These are phyloP conservation scores for Acanthopagrus latus DNA, from an alignment of 2,797 vertebrate species.

Conservation along the genomic window DNA sequence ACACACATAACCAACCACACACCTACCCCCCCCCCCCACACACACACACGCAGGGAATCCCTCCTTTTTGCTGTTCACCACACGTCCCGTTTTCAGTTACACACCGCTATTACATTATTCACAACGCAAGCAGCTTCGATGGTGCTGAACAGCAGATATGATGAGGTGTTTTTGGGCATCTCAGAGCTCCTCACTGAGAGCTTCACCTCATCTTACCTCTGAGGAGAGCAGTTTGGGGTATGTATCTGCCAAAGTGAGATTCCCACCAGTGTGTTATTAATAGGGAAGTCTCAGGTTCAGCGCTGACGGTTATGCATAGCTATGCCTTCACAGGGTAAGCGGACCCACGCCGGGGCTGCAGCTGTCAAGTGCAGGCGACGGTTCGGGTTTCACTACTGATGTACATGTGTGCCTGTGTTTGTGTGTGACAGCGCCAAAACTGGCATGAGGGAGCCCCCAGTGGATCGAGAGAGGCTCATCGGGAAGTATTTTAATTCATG, in stretches of 20 bases:
- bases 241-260: conserved; percentile 42
- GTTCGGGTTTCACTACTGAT: conserved; percentile 71
- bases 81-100: conserved; percentile 50
- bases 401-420: conserved; percentile 29
- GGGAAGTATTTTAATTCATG: conserved; percentile 29
- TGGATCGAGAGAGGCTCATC: conserved; percentile 37
- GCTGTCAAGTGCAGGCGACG: conserved; percentile 67
- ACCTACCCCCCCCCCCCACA: conserved; percentile 19
- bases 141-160: conserved; percentile 9
- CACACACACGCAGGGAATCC: conserved; percentile 71
- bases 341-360: conserved; percentile 61
- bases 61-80: conserved; percentile 49
- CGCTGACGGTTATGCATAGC: conserved; percentile 57
- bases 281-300: conserved; percentile 67
- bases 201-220: conserved; percentile 56
- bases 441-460: conserved; percentile 70
- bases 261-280: conserved; percentile 69
- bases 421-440: conserved; percentile 39
- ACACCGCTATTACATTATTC: conserved; percentile 62
- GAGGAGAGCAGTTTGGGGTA: conserved; percentile 3
- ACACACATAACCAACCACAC: neutral
- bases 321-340: conserved; percentile 68
- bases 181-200: neutral
- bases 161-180: neutral
- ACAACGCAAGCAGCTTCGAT: conserved; percentile 28